Evolutionary conservation across 2,888 invertebrate species (phyloP), one percentile per base, ranked within the genome.

Genomic region (Lamproptera curius): DNA sequence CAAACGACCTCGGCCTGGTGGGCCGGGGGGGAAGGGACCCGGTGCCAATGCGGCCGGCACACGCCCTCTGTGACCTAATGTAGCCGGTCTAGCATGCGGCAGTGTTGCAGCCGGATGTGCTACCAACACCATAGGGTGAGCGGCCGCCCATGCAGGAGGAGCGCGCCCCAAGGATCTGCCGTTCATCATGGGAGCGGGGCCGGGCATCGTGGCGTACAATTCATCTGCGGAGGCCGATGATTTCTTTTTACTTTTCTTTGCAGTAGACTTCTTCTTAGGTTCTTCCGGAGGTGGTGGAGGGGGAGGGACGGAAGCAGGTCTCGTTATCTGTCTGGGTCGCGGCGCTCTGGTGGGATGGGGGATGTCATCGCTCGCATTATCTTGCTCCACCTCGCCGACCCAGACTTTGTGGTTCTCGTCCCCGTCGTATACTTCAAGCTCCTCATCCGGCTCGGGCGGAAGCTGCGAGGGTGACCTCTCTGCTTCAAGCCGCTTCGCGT

Each of bases 351-450:
- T 89, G 63, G 56, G 91, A 88, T 62, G 92, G 31, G 86, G 86
- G 45, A 78, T 73, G 50, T 92, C 89, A 57, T 95, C 95, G 65
- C 95, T 95, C 10, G 92, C 91, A 55, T 91, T 91, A 63, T 93
- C 92, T 54, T 93, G 93, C 23, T 94, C 87, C 47, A 94, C 91
- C 70, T 95, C 94, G 20, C 95, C 95, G 1, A 94, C 94, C 97
- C 97, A 97, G 33, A 97, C 94, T 76, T 97, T 97, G 75, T 97
- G 97, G 73, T 97, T 97, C 76, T 96, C 96, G 67, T 97, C 95
- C 0, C 96, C 96, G 67, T 96, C 96, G 77, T 94, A 96, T 48
- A 93, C 92, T 54, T 95, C 95, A 15, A 94, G 89, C 59, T 96
- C 95, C 59, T 95, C 95, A 50, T 93, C 92, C 20, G 59, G 57